Conservation (phyloP, 2,797 vertebrate species). For the Channallabes apus region DNA sequence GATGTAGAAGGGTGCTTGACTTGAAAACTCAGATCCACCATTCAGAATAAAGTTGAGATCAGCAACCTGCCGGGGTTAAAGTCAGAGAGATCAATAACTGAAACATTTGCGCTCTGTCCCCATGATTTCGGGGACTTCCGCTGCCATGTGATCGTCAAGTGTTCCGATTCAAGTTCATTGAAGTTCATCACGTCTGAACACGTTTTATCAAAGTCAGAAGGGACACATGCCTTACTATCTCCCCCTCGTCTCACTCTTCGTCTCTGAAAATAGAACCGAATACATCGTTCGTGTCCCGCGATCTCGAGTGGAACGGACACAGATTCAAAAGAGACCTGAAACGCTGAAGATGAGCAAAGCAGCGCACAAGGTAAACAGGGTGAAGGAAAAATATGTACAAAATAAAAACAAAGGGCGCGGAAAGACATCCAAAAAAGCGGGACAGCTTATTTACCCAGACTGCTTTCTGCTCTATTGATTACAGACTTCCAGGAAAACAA, state of each 20-base stretch:
- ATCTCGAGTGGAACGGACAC: not conserved
- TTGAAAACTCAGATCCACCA: not conserved
- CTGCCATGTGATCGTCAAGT: not conserved
- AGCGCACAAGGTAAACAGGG: not conserved
- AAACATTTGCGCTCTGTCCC: not conserved
- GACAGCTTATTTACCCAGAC: not conserved
- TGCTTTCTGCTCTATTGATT: slow-evolving; percentile 19
- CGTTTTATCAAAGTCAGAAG: not conserved
- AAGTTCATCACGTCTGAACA: not conserved
- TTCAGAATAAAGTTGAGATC: not conserved
- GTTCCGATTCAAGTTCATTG: not conserved
- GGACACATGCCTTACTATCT: not conserved
- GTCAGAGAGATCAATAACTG: not conserved
- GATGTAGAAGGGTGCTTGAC: too few species aligned
- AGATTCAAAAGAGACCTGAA: slow-evolving; percentile 1
- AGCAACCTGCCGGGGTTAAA: not conserved
- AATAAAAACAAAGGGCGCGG: not conserved
- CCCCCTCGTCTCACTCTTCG: not conserved
- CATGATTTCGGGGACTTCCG: not conserved
- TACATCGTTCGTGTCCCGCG: not conserved
- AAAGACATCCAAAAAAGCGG: not conserved
- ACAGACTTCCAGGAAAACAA: not conserved
- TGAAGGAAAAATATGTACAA: not conserved
- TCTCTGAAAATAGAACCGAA: not conserved
- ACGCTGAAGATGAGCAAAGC: too few species aligned